These are phyloP conservation scores for Hydroisotoma schaefferi DNA, from an alignment of 2,888 invertebrate genomes.

Conservation along the genomic window DNA sequence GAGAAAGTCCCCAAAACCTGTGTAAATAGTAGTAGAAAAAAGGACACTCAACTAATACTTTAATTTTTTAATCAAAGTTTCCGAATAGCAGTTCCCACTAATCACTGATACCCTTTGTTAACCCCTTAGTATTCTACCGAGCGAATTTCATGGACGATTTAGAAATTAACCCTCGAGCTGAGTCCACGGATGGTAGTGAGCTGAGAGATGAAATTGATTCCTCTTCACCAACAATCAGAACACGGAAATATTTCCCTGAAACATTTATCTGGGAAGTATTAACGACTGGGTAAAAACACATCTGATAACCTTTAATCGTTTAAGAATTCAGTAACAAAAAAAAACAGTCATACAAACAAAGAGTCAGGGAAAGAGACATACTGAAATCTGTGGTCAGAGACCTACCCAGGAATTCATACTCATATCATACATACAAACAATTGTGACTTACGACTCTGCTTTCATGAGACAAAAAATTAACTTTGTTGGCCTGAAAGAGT, in stretches of 20 bases:
- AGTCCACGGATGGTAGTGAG: conserved; percentile 30
- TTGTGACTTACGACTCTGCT: too few species aligned
- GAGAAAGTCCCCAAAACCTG: too few species aligned
- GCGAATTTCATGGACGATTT: conserved; percentile 53
- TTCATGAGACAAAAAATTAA: too few species aligned
- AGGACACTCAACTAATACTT: too few species aligned
- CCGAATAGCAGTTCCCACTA: background rate
- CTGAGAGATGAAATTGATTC: conserved; percentile 1
- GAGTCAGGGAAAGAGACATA: too few species aligned
- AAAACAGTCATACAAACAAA: too few species aligned
- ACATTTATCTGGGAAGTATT: conserved; percentile 67
- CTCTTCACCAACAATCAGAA: conserved; percentile 48
- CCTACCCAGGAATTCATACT: too few species aligned
- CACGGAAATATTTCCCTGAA: conserved; percentile 67
- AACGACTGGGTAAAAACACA: conserved; percentile 58
- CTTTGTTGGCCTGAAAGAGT: too few species aligned
- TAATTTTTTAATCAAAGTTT: background rate
- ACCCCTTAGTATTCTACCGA: conserved; percentile 56
- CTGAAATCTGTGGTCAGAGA: too few species aligned
- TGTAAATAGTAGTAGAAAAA: too few species aligned
- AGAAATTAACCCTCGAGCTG: conserved; percentile 46
- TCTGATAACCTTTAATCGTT: conserved; percentile 7
- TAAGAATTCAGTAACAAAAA: too few species aligned
- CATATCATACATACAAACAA: too few species aligned
- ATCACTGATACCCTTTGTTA: conserved; percentile 1